Evolutionary conservation across 2,113 vertebrate genomes (phyloP).

Genomic region (Apodemus sylvaticus): DNA sequence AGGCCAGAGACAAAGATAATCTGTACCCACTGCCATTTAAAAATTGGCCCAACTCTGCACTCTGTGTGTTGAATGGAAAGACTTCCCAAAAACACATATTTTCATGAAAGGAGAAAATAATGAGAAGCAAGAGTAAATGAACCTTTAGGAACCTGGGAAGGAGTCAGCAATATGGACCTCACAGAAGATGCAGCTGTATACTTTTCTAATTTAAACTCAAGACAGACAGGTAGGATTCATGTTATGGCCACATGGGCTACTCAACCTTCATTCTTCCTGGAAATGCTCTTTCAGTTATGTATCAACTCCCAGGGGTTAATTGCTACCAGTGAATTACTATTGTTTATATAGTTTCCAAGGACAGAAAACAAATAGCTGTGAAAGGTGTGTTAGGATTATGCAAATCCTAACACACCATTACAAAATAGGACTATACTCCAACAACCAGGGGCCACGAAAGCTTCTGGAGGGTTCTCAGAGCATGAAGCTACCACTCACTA

Average conservation of each 20-base stretch:
- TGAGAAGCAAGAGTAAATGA: neutral
- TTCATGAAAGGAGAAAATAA: neutral
- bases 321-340: constrained; percentile 58
- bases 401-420: neutral
- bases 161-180: neutral
- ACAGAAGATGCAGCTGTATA: fast-evolving
- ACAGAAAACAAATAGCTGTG: constrained; percentile 50
- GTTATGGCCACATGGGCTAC: neutral
- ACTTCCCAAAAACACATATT: neutral
- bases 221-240: neutral
- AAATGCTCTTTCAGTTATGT: constrained; percentile 50
- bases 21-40: too few species aligned
- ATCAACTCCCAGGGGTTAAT: constrained; percentile 61
- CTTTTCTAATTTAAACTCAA: neutral
- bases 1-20: neutral
- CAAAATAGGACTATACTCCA: neutral
- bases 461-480: neutral
- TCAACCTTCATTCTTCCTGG: constrained; percentile 61
- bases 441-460: neutral
- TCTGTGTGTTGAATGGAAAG: neutral
- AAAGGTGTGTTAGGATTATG: constrained; percentile 54
- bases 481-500: too few species aligned
- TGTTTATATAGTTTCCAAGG: constrained; percentile 61
- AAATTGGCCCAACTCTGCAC: neutral
- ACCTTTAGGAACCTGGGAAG: neutral